These are phyloP conservation scores for Sweltsa coloradensis DNA, from an alignment of 1,140 invertebrate genomes.

Conservation along the genomic window DNA sequence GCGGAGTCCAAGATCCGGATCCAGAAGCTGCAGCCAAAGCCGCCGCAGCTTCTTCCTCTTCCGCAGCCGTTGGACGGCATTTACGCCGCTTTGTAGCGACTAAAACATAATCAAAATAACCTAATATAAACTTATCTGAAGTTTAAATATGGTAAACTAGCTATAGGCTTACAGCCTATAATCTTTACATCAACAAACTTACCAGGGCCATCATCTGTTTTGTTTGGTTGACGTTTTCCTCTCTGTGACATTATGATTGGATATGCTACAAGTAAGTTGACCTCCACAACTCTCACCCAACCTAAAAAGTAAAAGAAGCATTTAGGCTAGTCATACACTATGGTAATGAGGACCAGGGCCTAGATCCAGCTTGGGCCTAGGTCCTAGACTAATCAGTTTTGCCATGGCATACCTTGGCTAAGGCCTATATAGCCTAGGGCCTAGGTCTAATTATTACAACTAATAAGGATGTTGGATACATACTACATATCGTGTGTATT, in stretches of 20 bases:
- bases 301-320: slow-evolving; percentile 16
- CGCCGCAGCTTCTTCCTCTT: slow-evolving; percentile 39
- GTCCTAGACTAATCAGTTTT: too few relatives aligned
- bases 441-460: too few relatives aligned
- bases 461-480: too few relatives aligned
- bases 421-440: too few relatives aligned
- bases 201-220: slow-evolving; percentile 49
- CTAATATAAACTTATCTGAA: too few relatives aligned
- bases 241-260: slow-evolving; percentile 50
- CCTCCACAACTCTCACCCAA: slow-evolving; percentile 20
- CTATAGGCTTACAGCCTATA: too few relatives aligned
- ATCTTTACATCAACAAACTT: slow-evolving; percentile 5
- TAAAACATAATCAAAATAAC: slow-evolving; percentile 16
- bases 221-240: slow-evolving; percentile 47
- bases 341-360: too few relatives aligned
- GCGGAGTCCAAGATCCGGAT: slow-evolving; percentile 59
- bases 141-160: too few relatives aligned
- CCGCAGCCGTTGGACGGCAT: slow-evolving; percentile 38
- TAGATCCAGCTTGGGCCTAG: too few relatives aligned
- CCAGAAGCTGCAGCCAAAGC: slow-evolving; percentile 49
- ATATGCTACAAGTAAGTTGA: slow-evolving; percentile 11
- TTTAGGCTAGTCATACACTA: too few relatives aligned
- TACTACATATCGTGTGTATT: too few relatives aligned
- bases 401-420: too few relatives aligned
- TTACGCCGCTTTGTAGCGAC: slow-evolving; percentile 51